Base-by-base conservation (phyloP, 2,797 vertebrate species). In the Iguana delicatissima region DNA sequence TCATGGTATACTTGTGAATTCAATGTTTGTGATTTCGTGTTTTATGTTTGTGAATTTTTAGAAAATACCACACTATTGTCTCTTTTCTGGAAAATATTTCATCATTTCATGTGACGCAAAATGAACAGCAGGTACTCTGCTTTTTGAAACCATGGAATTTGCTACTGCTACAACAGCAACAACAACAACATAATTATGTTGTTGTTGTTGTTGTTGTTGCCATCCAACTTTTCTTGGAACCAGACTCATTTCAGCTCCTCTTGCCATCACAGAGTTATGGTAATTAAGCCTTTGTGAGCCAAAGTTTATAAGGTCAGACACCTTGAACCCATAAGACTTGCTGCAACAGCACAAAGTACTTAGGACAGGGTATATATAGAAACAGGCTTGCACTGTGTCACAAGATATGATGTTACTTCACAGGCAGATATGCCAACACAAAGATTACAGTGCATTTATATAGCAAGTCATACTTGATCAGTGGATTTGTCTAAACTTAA, bases 361-460 rank as follows among this genome's bases (percentile, higher is more conserved):
- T 81, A 80, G n/a, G 77, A 88, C 38, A 35, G 87, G 50, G 50
- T 82, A 88, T 72, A 88, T 82, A 82, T 81, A 88, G 87, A 82
- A 82, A 32, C 67, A 29, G 50, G 59, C 6, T 87, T 46, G 29
- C 76, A 87, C 67, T 72, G 6, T 82, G 67, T 89, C 67, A 82
- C 67, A 89, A 89, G 10, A 8, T 7, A 46, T 87, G 59, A 87
- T 35, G 74, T 87, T 74, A 79, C 80, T 80, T 64, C 74, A 59
- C 86, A 87, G 74, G 38, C 57, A 87, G 74, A 62, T 57, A 64
- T 67, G 50, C 77, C 64, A 50, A 35, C 64, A 88, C 46, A 88
- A 81, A 73, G 80, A 82, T 32, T 52, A 82, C 35, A 3, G 8
- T 13, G 6, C 29, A 67, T 20, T 35, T 50, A 7, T 80, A 87